A percentile compares a stretch with the other conserved stretches of the same genome.
Evolutionary conservation across 2,113 vertebrate genomes (phyloP).

Genomic region (Xiphorhynchus elegans): DNA sequence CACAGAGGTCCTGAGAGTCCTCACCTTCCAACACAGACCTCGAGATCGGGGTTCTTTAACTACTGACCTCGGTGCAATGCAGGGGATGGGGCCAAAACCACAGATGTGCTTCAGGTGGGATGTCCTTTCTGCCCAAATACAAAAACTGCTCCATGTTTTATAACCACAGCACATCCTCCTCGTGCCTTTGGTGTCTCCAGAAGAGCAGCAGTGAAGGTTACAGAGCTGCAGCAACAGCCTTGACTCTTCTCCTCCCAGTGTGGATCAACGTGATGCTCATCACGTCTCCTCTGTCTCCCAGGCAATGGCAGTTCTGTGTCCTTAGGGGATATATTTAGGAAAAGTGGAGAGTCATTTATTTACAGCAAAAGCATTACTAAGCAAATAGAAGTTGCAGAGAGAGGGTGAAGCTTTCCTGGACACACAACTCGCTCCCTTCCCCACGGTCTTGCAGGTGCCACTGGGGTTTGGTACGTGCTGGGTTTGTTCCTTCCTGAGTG

Average conservation of each 20-base stretch:
- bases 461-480: neutral
- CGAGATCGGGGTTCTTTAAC: neutral
- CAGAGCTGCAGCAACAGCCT: neutral
- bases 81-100: neutral
- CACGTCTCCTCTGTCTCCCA: neutral
- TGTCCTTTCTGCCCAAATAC: neutral
- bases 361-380: neutral
- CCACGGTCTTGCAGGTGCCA: neutral
- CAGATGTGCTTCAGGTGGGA: neutral
- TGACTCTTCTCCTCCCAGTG: neutral
- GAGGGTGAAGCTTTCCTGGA: neutral
- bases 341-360: neutral
- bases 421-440: neutral
- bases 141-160: neutral
- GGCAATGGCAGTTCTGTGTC: neutral
- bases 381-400: neutral
- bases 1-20: no score
- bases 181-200: no score
- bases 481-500: neutral
- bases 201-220: neutral
- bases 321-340: neutral
- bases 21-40: neutral
- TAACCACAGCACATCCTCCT: neutral
- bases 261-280: fast-evolving
- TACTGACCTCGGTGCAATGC: neutral